These are phyloP conservation scores for Seira ritae DNA, from an alignment of 2,888 invertebrate genomes.

Conservation along the genomic window DNA sequence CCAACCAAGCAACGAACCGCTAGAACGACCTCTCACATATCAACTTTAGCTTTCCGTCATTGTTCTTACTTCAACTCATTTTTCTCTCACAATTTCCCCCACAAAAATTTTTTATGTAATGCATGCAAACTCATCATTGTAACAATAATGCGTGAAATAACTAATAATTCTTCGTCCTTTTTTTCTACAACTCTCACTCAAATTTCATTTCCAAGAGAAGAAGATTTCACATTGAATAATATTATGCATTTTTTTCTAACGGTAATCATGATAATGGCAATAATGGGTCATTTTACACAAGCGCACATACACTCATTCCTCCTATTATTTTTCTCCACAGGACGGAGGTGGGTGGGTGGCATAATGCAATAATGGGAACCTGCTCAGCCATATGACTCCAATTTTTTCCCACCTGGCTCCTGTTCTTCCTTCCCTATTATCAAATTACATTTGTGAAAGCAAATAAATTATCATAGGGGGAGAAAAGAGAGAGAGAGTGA, in stretches of 20 bases:
- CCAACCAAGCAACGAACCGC: constrained; percentile 50
- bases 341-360: not conserved
- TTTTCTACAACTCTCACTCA: not conserved
- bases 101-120: not conserved
- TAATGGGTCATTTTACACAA: not conserved
- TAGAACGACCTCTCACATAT: not conserved
- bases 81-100: not conserved
- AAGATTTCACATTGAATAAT: not conserved
- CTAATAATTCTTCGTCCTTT: not conserved
- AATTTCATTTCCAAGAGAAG: not conserved
- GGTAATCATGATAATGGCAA: not conserved
- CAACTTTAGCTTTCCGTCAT: not conserved
- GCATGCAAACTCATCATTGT: constrained; percentile 15
- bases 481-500: not conserved
- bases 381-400: constrained; percentile 11
- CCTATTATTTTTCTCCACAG: not conserved
- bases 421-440: not conserved
- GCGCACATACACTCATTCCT: not conserved
- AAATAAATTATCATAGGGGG: constrained; percentile 22
- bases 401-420: not conserved
- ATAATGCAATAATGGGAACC: constrained; percentile 7
- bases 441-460: constrained; percentile 29
- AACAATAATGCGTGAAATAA: constrained; percentile 7
- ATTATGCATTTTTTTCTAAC: not conserved
- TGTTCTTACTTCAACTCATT: not conserved